Evolutionary conservation across 2,113 vertebrate species (phyloP).

Genomic region (Phoenicopterus ruber): DNA sequence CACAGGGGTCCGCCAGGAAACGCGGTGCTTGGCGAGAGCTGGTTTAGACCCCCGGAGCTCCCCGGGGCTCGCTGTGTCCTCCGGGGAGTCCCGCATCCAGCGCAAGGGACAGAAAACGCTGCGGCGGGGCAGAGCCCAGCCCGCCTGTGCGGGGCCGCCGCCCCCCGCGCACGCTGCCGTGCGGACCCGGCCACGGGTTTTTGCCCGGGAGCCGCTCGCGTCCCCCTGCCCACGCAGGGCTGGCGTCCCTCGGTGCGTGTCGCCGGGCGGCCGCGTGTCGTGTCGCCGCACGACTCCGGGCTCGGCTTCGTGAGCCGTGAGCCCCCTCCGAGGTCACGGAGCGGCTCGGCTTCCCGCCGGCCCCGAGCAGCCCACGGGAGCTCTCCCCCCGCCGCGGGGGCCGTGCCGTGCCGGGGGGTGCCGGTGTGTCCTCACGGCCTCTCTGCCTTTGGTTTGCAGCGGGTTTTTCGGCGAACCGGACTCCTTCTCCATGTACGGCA

Average conservation of each 20-base stretch:
- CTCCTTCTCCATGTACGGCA: constrained; percentile 89
- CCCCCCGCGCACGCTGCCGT: too few species aligned
- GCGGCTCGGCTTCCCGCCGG: not conserved
- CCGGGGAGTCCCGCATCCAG: not conserved
- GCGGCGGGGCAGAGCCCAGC: not conserved
- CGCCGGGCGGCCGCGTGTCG: not conserved
- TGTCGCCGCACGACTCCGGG: not conserved
- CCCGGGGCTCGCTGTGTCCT: too few species aligned
- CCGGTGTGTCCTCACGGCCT: not conserved
- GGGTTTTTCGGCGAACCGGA: constrained; percentile 89
- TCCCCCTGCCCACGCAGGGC: not conserved
- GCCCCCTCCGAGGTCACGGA: not conserved
- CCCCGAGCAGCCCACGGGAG: not conserved
- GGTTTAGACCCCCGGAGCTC: not conserved
- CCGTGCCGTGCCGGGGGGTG: too few species aligned
- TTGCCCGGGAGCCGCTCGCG: too few species aligned
- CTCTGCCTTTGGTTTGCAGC: constrained; percentile 45
- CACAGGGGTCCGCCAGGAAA: not conserved
- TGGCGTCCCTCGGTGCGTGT: not conserved
- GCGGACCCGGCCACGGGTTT: not conserved
- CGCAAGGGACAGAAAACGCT: not conserved
- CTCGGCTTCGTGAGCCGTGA: not conserved
- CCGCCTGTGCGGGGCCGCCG: not conserved
- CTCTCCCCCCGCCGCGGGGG: not conserved
- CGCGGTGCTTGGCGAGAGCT: not conserved